phyloP scores from a whole-genome alignment of 2,888 invertebrate species.

The Plemyria rubiginata region DNA sequence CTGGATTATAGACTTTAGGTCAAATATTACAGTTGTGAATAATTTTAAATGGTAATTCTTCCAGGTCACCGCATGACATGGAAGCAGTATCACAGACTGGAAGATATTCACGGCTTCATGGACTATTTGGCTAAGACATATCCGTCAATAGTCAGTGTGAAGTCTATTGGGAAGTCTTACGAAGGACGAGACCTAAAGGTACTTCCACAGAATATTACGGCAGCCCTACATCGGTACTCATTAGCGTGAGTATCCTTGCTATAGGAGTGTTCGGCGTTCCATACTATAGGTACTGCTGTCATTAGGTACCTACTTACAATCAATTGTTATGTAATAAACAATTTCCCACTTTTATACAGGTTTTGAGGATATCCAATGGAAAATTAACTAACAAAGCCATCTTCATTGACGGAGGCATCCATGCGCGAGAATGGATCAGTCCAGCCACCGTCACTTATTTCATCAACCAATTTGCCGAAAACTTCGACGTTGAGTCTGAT shows the following conservation, averaged over 20 bases:
- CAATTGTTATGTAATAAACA: neutral
- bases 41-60: slow-evolving; percentile 27
- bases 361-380: slow-evolving; percentile 88
- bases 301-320: too few species aligned
- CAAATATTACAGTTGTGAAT: slow-evolving; percentile 17
- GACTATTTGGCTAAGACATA: slow-evolving; percentile 91
- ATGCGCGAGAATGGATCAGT: slow-evolving; percentile 96
- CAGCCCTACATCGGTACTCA: neutral
- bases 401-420: slow-evolving; percentile 93
- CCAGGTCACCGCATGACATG: slow-evolving; percentile 88
- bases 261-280: neutral
- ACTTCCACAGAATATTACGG: neutral
- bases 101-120: slow-evolving; percentile 91
- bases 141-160: slow-evolving; percentile 89
- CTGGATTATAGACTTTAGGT: slow-evolving; percentile 13
- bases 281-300: neutral
- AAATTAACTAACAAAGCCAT: slow-evolving; percentile 87
- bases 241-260: neutral
- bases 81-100: slow-evolving; percentile 91
- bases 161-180: slow-evolving; percentile 90
- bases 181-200: slow-evolving; percentile 91
- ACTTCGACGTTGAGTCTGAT: slow-evolving; percentile 88
- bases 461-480: slow-evolving; percentile 90
- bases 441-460: slow-evolving; percentile 92
- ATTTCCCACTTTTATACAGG: slow-evolving; percentile 49